These are phyloP conservation scores for Rhyzopertha dominica DNA, from an alignment of 1,140 invertebrate species.

Conservation along the genomic window DNA sequence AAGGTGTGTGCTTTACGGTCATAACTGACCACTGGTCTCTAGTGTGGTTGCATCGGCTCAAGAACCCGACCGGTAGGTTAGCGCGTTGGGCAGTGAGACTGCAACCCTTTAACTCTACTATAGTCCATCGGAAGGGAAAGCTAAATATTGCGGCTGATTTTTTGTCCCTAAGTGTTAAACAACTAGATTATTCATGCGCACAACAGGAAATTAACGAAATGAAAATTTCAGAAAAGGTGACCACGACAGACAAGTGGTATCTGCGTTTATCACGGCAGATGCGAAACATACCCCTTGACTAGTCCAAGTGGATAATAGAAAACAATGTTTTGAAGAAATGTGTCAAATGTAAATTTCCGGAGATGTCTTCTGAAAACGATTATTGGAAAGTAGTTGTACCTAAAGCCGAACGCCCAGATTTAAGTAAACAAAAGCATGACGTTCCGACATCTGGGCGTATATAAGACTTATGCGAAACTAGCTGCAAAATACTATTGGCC, in stretches of 20 bases:
- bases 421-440: background rate
- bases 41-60: constrained; percentile 43
- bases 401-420: background rate
- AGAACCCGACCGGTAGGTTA: constrained; percentile 41
- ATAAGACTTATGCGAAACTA: constrained; percentile 4
- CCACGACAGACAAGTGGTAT: constrained; percentile 3
- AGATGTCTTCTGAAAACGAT: background rate
- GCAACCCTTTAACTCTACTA: too few species aligned
- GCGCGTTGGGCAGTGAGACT: constrained; percentile 44
- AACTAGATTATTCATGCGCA: background rate
- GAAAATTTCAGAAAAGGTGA: background rate
- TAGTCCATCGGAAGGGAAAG: constrained; percentile 5
- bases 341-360: too few species aligned
- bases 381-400: constrained; percentile 3
- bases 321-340: background rate
- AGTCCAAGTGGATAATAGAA: background rate
- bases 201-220: background rate
- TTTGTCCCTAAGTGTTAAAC: background rate
- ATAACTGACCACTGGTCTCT: constrained; percentile 47
- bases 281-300: background rate
- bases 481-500: constrained; percentile 7
- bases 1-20: constrained; percentile 43
- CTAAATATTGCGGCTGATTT: background rate
- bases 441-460: constrained; percentile 3
- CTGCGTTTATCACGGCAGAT: background rate